Evolutionary conservation across 2,113 vertebrate species (phyloP).

Genomic region (Takifugu flavidus): DNA sequence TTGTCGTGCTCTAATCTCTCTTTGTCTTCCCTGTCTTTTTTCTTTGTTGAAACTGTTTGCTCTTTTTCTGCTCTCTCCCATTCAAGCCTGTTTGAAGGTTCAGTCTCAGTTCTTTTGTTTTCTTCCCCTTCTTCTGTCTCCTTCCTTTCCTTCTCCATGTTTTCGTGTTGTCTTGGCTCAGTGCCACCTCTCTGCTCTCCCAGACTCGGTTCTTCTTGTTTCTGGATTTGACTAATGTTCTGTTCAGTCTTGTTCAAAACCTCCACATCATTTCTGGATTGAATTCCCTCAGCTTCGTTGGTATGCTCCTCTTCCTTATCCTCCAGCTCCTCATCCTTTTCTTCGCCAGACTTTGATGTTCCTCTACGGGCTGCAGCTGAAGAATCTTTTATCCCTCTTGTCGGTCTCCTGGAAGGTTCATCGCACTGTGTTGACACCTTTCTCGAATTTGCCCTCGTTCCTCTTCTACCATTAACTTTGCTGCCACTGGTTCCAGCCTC

Average conservation of each 20-base stretch:
- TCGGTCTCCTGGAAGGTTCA: constrained; percentile 28
- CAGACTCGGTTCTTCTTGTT: constrained; percentile 1
- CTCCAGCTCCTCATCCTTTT: constrained; percentile 10
- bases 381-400: constrained; percentile 33
- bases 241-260: background rate
- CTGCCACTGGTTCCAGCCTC: constrained; percentile 13
- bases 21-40: constrained; percentile 2
- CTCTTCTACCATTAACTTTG: constrained; percentile 9
- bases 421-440: constrained; percentile 20
- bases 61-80: constrained; percentile 11
- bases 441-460: constrained; percentile 6
- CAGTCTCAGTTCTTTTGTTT: constrained; percentile 15
- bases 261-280: constrained; percentile 15
- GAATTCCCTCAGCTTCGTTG: constrained; percentile 23
- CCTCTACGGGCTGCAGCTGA: constrained; percentile 12
- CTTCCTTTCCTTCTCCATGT: constrained; percentile 1
- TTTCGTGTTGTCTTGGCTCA: background rate
- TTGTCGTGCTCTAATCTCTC: constrained; percentile 10
- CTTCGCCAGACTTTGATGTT: constrained; percentile 17
- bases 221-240: background rate
- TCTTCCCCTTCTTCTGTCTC: constrained; percentile 2
- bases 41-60: constrained; percentile 13
- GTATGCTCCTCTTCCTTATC: constrained; percentile 5
- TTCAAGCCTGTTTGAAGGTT: constrained; percentile 5
- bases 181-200: background rate